Base-by-base conservation (phyloP, 2,797 vertebrate genomes). In the Pipistrellus pygmaeus region DNA sequence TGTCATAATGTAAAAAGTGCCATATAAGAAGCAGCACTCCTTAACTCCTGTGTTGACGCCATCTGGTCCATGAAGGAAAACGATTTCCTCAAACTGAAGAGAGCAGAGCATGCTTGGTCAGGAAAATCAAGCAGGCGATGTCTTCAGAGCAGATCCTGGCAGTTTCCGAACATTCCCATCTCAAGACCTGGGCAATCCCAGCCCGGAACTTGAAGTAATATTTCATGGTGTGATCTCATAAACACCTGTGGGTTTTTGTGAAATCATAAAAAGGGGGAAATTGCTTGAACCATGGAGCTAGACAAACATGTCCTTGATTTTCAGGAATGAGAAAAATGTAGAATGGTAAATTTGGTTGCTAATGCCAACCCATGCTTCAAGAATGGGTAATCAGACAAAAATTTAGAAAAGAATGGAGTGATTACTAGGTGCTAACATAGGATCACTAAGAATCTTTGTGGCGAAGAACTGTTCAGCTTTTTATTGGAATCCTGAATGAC, bases 261-360 rank as follows among this genome's bases (percentile, higher is more conserved):
- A 92, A 80, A 73, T 73, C 30, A 73, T 25, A 7, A 86, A 82
- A 85, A 60, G 21, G 8, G 57, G 30, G 20, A 69, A 87, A 55
- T 62, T 23, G 38, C 44, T 87, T 82, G 30, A 73, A 85, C 27
- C 88, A 76, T 32, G 3, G 23, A 91, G 71, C 5, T 94, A 13
- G 38, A 17, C 86, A 96, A 90, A 85, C 23, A 1, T 55, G 53
- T 64, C 53, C 68, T 80, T 85, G 46, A 30, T 92, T 83, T 95
- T 81, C 25, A 44, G 32, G 80, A 78, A 85, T 68, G 27, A 2
- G 48, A 60, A 62, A 92, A 55, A 76, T 62, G 2, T 55, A 87
- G 20, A 75, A 32, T 4, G 25, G 21, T 48, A 90, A 85, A 83
- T 82, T 78, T 60, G 68, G 77, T 60, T 78, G 62, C 35, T 85